Evolutionary conservation across 2,888 invertebrate species (phyloP), one percentile per base, ranked within the genome.

Genomic region (Chrysina gloriosa): DNA sequence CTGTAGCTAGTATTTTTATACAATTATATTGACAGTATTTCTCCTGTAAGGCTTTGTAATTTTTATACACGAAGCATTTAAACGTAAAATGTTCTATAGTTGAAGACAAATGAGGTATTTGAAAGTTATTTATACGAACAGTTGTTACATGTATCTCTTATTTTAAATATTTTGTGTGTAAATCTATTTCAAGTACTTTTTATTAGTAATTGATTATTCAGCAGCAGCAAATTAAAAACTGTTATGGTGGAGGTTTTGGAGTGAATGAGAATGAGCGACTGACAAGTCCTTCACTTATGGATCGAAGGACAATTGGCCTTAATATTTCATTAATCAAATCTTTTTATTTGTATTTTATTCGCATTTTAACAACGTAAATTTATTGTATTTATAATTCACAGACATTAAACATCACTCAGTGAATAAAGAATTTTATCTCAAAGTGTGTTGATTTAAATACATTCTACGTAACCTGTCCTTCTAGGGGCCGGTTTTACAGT

Each of bases 311-410:
- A 68, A 77, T 80, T 76, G 79, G 80, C 80, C 80, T 81, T 81
- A 79, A 79, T 76, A 74, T 77, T 75, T 75, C 78, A 78, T 78
- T 79, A 80, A 80, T 81, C 80, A 81, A 78, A 42, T 58, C 42
- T 58, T 58, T 80, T 65, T 69, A 58, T 81, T 79, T 71, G 75
- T 79, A 78, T 80, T 81, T 79, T 81, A 80, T 81, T 78, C 78
- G 77, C 78, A 77, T 78, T 79, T 79, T 73, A 67, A 64, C 64
- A 52, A 42, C 34, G 47, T 52, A 61, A 63, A 67, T 67, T 63
- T 67, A 67, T 77, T 79, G 79, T 80, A 79, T 80, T 79, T 79
- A 79, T 81, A 61, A 71, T 73, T 74, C 74, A 75, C 72, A 73
- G 72, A 75, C 72, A 71, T 70, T 68, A 71, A 69, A 73, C 72